Evolutionary conservation across 2,113 vertebrate species (phyloP), one percentile per base, ranked within the genome.

Genomic region (Nettapus auritus): DNA sequence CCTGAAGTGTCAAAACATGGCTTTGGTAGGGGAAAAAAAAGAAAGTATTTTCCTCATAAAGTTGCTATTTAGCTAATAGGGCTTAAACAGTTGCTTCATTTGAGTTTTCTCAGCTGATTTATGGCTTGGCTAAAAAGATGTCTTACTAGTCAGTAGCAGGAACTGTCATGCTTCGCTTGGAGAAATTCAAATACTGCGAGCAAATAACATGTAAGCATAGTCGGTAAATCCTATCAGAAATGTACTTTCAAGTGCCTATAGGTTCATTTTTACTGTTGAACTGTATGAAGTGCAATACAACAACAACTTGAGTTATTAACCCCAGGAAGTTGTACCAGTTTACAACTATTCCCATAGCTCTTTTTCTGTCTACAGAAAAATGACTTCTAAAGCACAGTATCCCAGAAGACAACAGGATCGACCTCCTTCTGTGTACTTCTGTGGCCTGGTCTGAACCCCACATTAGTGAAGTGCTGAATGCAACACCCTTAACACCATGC

Each of bases 351-450:
- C 25, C 15, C 42, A 31, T 62, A 88, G 22, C 36, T 64, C 16
- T 26, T 71, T 44, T 76, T 20, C 26, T 62, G 2, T 67, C 70
- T 42, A 40, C 11, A 34, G 22, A 64, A 34, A 34, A 19, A 6
- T 10, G 46, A 6, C 33, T 87, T 89, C 83, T 36, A 48, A 86
- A 90, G 34, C 26, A 64, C 42, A 20, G 6, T 34, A 57, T 53
- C 71, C 94, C 88, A 93, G 86, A 18, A 96, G 90, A 64, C 92
- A 93, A 80, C 79, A 96, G 48, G 56, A 82, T 78, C 52, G 53
- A 38, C 33, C 11, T 42, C 5, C 23, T 53, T 73, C 76, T 28
- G 6, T 44, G 63, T 40, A 34, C 25, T 85, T 81, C 3, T 48
- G 69, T 63, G 89, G 53, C 66, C 34, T 36, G 9, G 50, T 75